Evolutionary conservation across 2,888 invertebrate species (phyloP).

Genomic region (Sesia bembeciformis): DNA sequence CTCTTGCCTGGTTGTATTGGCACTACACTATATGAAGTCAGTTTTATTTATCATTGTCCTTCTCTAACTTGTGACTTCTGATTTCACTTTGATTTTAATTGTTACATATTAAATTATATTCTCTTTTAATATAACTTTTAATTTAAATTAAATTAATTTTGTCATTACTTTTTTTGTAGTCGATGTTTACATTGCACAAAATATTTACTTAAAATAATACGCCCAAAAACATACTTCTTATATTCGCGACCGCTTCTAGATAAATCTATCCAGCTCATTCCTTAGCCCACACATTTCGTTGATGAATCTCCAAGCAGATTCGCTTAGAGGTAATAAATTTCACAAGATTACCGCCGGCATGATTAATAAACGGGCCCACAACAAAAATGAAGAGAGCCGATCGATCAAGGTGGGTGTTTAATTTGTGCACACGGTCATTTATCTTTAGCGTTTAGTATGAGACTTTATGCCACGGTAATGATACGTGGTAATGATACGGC

Average conservation of each 20-base stretch:
- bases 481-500: constrained; percentile 28
- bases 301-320: constrained; percentile 67
- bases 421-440: constrained; percentile 58
- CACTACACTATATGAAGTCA: too few relatives aligned
- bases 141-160: too few relatives aligned
- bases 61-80: too few relatives aligned
- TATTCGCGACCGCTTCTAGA: background rate
- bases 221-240: too few relatives aligned
- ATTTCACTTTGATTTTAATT: too few relatives aligned
- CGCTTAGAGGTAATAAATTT: constrained; percentile 72
- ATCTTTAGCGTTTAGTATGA: constrained; percentile 52
- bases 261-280: constrained; percentile 1
- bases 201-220: too few relatives aligned
- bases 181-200: too few relatives aligned
- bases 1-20: too few relatives aligned
- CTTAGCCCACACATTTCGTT: constrained; percentile 66
- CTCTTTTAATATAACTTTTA: too few relatives aligned
- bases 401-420: constrained; percentile 72
- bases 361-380: constrained; percentile 57
- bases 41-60: too few relatives aligned
- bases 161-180: too few relatives aligned
- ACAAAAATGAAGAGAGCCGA: constrained; percentile 67
- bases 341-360: constrained; percentile 61
- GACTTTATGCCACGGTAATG: constrained; percentile 40
- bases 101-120: too few relatives aligned